Conservation (phyloP, 2,113 vertebrate species). For the Prietella phreatophila region DNA sequence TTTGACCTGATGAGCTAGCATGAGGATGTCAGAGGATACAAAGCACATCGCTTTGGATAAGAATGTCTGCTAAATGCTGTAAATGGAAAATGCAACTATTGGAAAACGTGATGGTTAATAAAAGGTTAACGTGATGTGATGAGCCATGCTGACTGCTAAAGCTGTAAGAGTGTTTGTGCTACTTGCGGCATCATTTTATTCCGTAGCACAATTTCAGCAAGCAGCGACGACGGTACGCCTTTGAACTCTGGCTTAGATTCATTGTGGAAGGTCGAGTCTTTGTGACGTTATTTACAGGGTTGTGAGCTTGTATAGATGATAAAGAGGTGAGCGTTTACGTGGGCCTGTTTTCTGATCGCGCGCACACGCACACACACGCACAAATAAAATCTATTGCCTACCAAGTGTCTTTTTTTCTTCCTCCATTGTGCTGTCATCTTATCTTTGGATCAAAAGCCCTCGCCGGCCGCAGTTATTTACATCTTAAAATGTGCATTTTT, state of each 20-base stretch:
- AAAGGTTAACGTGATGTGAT: neutral
- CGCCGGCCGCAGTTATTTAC: slow-evolving; percentile 78
- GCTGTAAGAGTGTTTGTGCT: neutral
- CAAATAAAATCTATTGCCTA: slow-evolving; percentile 17
- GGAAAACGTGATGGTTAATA: neutral
- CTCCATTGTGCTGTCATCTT: slow-evolving; percentile 76
- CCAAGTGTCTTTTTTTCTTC: slow-evolving; percentile 59
- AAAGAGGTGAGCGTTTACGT: slow-evolving; percentile 24
- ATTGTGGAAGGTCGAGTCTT: neutral
- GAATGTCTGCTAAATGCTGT: neutral
- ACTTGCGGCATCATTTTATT: neutral
- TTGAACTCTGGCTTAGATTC: neutral
- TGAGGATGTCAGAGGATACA: neutral
- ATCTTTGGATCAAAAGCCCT: slow-evolving; percentile 78
- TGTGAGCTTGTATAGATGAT: slow-evolving; percentile 20
- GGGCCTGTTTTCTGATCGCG: neutral
- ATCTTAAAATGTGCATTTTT: slow-evolving; percentile 84
- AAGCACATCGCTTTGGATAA: neutral
- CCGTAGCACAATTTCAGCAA: neutral
- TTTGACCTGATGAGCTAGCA: neutral
- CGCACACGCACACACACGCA: neutral
- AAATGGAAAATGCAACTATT: neutral
- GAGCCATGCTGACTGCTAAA: neutral
- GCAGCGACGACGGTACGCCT: neutral
- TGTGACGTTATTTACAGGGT: slow-evolving; percentile 10